Conservation (phyloP, 1,140 invertebrate genomes). For the Triops cancriformis region DNA sequence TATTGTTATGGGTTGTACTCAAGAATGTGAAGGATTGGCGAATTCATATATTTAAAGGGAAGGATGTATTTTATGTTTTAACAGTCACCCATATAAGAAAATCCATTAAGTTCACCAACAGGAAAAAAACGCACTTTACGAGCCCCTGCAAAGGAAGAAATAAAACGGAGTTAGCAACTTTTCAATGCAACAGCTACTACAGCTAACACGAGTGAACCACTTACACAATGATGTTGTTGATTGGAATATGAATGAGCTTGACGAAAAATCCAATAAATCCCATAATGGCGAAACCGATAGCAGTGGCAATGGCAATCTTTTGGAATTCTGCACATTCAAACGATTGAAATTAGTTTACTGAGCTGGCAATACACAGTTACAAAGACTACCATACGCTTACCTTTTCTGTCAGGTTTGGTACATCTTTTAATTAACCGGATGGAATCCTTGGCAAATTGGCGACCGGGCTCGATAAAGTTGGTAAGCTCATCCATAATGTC, state of each 20-base stretch:
- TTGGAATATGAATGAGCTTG: conserved; percentile 99
- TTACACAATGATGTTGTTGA: conserved; percentile 99
- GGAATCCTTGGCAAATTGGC: conserved; percentile 96
- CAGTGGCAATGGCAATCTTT: conserved; percentile 98
- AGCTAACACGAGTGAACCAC: conserved; percentile 33
- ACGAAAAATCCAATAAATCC: conserved; percentile 99
- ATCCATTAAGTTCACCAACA: conserved; percentile 4
- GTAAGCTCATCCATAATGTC: conserved; percentile 89
- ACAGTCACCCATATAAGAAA: conserved; percentile 14
- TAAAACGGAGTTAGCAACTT: background rate
- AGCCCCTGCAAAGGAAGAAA: background rate
- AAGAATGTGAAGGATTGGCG: background rate
- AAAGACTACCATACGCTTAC: conserved; percentile 45
- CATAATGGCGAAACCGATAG: conserved; percentile 99
- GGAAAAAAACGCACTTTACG: background rate
- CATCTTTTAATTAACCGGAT: conserved; percentile 95
- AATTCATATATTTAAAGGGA: background rate
- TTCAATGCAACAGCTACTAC: no score
- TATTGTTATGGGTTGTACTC: no score
- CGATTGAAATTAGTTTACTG: background rate
- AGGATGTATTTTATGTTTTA: conserved; percentile 9
- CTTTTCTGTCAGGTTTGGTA: conserved; percentile 98
- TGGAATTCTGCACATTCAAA: conserved; percentile 78
- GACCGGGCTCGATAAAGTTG: conserved; percentile 86
- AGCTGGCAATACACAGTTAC: background rate